Evolutionary conservation across 2,888 invertebrate genomes (phyloP), one percentile per base, ranked within the genome.

Genomic region (Tolmerus cingulatus): DNA sequence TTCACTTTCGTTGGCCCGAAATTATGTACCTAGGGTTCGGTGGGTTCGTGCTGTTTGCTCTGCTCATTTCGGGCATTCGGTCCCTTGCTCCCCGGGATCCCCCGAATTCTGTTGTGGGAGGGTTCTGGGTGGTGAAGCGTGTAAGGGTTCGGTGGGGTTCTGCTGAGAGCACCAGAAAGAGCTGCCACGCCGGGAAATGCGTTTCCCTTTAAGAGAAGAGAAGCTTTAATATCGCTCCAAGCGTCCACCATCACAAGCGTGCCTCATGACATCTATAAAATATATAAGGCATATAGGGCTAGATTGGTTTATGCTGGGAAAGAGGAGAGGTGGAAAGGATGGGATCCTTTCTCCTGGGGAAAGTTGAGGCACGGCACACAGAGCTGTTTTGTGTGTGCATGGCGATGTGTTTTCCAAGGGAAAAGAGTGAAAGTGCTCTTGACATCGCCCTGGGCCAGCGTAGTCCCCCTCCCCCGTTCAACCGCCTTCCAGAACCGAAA

Each of bases 381-480:
- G 66, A 66, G 19, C 19, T 51, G 27, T 23, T 16, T 86, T 23
- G 46, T 86, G 46, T 86, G 30, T 77, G 40, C 19, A 51, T 87
- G 74, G 40, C 43, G 16, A 46, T 74, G 82, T 74, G 27, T 87
- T 74, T 79, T 85, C 40, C 74, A 74, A 76, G 74, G 77, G 74
- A 85, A 77, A 85, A 82, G 85, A 87, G 87, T 87, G 87, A 87
- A 87, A 87, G 87, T 87, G 87, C 84, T 87, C 87, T 85, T 87
- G 87, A 87, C 85, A 87, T 84, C 57, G 66, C 76, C 66, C 79
- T 43, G 30, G 78, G 87, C 74, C 82, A 82, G 82, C 57, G 30
- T 5, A n/a, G 5, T 30, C 40, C 16, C 16, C 16, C 12, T 46
- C 43, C 14, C 16, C 43, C 16, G 5, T 19, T 16, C 5, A 4